Base-by-base conservation (phyloP, 2,113 vertebrate genomes). In the Setophaga coronata region DNA sequence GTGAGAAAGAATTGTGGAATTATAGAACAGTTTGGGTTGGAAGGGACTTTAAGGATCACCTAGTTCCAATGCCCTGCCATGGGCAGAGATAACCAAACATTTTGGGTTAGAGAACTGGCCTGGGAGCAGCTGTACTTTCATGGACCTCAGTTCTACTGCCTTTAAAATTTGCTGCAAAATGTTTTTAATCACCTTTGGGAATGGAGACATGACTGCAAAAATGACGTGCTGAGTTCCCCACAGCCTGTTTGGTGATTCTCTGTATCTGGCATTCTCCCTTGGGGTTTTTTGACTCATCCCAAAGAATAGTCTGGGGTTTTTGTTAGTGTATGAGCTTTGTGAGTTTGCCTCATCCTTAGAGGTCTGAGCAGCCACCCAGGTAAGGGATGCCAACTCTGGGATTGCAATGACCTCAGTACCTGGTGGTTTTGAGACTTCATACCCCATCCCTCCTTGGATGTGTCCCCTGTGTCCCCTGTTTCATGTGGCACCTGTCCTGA, bases 191-290 rank as follows among this genome's bases (percentile, higher is more conserved):
- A 42, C 60, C 28, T 80, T 74, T 73, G 65, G 69, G 16, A 84
- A 76, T n/a, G 74, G 66, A 87, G 53, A 31, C 11, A 53, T 78
- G 18, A 9, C 14, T 53, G 53, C 29, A 65, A 29, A 42, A 65
- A 65, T 12, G n/a, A 12, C 1, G 0, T 21, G 26, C 34, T 71
- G 66, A 40, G 45, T 12, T 42, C 29, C 20, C 2, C 6, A 12
- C 23, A n/a, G 70, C 24, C 45, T 23, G 38, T 0, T 1, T 58
- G 60, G 58, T 7, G 8, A n/a, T 50, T 80, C 54, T 54, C 60
- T 61, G 12, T 56, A 34, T 19, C 2, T 61, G 71, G 1, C 26
- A 12, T 60, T 29, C 12, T 36, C 48, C 19, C 71, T 31, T 31
- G 60, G 19, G 21, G 9, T 18, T 51, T 29, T 90, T 90, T 79